Evolutionary conservation across 1,140 invertebrate species (phyloP).

Genomic region (Xylocopa sonorina): DNA sequence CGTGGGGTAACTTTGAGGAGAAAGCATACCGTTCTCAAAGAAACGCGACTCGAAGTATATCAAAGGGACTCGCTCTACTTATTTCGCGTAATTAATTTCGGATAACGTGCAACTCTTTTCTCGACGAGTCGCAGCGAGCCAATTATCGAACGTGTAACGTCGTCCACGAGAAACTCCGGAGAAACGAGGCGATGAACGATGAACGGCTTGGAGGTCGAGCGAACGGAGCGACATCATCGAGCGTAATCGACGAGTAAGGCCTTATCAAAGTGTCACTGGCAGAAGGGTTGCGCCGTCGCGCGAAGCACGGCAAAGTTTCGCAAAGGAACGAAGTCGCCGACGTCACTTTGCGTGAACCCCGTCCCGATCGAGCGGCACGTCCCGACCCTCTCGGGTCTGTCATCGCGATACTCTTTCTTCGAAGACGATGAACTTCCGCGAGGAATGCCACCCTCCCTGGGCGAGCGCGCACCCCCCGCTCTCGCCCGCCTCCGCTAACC

Average conservation of each 20-base stretch:
- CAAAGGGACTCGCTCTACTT: too few relatives aligned
- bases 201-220: slow-evolving; percentile 8
- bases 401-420: slow-evolving; percentile 34
- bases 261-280: slow-evolving; percentile 51
- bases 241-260: slow-evolving; percentile 41
- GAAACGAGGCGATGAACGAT: not conserved
- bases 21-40: too few relatives aligned
- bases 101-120: not conserved
- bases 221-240: slow-evolving; percentile 18
- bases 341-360: slow-evolving; percentile 54
- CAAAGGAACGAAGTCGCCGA: slow-evolving; percentile 10
- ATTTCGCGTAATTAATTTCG: too few relatives aligned
- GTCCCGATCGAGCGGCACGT: slow-evolving; percentile 38
- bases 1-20: too few relatives aligned
- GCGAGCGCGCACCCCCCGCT: too few relatives aligned
- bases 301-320: slow-evolving; percentile 40
- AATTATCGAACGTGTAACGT: not conserved
- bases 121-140: too few relatives aligned
- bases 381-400: slow-evolving; percentile 20
- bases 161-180: not conserved
- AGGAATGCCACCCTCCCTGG: slow-evolving; percentile 26
- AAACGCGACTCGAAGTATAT: too few relatives aligned
- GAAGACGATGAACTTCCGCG: slow-evolving; percentile 24
- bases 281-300: slow-evolving; percentile 6
- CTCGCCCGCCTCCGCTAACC: not conserved